Conservation (phyloP, 2,113 vertebrate genomes). For the Notechis scutatus region DNA sequence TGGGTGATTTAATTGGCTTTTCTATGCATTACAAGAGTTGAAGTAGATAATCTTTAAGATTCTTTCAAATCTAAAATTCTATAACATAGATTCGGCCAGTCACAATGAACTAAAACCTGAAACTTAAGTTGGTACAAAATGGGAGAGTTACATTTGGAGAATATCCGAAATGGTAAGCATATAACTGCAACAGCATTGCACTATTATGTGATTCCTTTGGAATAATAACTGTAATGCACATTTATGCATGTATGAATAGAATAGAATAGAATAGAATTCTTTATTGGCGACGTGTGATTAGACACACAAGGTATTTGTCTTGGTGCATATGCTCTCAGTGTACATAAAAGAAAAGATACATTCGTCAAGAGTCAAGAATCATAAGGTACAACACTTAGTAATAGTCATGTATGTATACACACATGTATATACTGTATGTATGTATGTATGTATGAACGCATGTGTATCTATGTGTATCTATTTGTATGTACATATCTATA, state of each 20-base stretch:
- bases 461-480: too few species aligned
- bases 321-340: too few species aligned
- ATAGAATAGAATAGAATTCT: too few species aligned
- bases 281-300: too few species aligned
- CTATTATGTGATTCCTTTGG: background rate
- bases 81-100: background rate
- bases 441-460: background rate
- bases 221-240: background rate
- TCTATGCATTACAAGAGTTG: background rate
- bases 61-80: background rate
- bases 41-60: background rate
- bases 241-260: background rate
- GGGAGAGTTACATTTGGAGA: background rate
- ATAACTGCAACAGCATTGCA: background rate
- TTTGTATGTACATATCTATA: too few species aligned
- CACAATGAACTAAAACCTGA: background rate
- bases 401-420: background rate
- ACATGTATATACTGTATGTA: background rate
- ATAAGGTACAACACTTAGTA: too few species aligned
- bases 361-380: too few species aligned
- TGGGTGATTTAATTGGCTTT: background rate
- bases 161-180: background rate
- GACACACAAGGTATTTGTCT: too few species aligned
- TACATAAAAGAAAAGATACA: too few species aligned
- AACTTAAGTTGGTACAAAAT: background rate